phyloP scores from a whole-genome alignment of 2,797 vertebrate genomes.

The Toxotes lorentzi region DNA sequence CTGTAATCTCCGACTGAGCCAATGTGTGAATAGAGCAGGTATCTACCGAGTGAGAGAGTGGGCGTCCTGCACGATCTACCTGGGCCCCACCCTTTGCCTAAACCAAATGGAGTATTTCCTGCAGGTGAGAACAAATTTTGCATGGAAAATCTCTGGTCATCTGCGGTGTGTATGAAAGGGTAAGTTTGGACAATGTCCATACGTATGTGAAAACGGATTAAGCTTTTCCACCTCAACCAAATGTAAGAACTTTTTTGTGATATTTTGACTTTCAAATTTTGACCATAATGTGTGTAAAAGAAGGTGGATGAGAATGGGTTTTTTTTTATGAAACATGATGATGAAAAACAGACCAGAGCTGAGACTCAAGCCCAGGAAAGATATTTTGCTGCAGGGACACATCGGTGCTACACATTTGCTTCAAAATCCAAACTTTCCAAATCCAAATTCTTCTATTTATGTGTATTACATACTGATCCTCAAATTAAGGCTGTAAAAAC shows the following conservation, averaged over 20 bases:
- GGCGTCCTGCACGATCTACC: too few relatives aligned
- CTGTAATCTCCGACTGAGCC: too few relatives aligned
- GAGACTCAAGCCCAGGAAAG: not conserved
- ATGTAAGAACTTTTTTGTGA: not conserved
- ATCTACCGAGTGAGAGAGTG: too few relatives aligned
- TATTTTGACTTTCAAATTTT: not conserved
- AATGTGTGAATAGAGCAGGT: too few relatives aligned
- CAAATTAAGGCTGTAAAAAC: not conserved
- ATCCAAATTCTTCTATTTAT: not conserved
- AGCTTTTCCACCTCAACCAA: not conserved
- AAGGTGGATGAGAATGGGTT: not conserved
- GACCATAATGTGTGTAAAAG: not conserved
- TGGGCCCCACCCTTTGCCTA: too few relatives aligned
- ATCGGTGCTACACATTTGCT: not conserved
- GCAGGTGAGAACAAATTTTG: too few relatives aligned
- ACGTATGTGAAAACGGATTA: too few relatives aligned
- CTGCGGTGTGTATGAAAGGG: too few relatives aligned
- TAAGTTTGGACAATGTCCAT: too few relatives aligned
- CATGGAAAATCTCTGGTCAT: too few relatives aligned
- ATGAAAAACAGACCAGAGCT: not conserved
- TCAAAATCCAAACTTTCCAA: not conserved
- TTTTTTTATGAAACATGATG: not conserved
- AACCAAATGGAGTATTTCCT: too few relatives aligned
- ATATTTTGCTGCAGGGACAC: not conserved
- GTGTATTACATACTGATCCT: not conserved